Base-by-base conservation (phyloP, 1,140 invertebrate species). In the Papilio aristodemus region DNA sequence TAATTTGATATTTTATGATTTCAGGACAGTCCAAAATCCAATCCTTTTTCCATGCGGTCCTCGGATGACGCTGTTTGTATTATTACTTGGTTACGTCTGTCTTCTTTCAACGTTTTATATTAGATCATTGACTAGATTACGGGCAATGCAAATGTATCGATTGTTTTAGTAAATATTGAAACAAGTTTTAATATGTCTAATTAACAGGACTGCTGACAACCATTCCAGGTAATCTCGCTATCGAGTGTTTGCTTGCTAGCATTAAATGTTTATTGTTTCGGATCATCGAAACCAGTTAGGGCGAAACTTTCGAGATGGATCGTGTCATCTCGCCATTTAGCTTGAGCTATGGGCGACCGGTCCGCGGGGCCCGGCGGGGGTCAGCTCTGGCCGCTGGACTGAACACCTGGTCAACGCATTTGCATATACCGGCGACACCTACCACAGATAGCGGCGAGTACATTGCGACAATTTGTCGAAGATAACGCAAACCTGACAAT, bases 391-490 rank as follows among this genome's bases (percentile, higher is more conserved):
- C 68, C 71, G 69, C 67, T 72, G 69, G 38, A 66, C 62, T 68
- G 72, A 67, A 70, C 76, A 78, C 76, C 76, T 78, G 76, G 76
- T 62, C 71, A 36, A 72, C 67, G 32, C 38, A 78, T 78, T 78
- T 73, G 69, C 76, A 78, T 76, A 78, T 54, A 64, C 50, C 67
- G 36, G 22, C 13, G 6, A 38, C 22, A 17, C 46, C 7, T 63
- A 68, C 66, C 25, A 71, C 7, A 32, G 70, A 5, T 64, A 32
- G 27, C 27, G 11, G 60, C 64, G 70, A 67, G 17, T 43, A 25
- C 10, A 60, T 32, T 37, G 39, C 9, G n/a, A 27, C 25, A 32
- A 32, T 17, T 14, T 25, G 14, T n/a, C 27, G 57, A 58, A 22
- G 25, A 36, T 13, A 5, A 5, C 1, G 14, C 13, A 5, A 58